These are phyloP conservation scores for Latrodectus geometricus DNA, from an alignment of 1,140 invertebrate genomes.

Conservation along the genomic window DNA sequence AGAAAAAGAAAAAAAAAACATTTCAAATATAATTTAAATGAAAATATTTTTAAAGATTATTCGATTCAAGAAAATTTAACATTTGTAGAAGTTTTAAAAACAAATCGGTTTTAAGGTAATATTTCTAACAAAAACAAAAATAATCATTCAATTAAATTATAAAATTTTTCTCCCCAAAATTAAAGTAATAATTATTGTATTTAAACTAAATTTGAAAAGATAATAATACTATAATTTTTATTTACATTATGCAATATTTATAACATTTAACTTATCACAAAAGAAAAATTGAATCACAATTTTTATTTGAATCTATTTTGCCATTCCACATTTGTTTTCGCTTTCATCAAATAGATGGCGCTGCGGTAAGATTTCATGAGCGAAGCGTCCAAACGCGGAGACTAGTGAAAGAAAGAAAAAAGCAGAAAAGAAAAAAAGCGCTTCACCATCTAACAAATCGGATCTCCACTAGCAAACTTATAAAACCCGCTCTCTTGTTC, in stretches of 20 bases:
- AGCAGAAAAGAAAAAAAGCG: constrained; percentile 13
- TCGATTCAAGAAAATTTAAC: no score
- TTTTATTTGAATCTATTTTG: not conserved
- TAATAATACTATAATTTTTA: not conserved
- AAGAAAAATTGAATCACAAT: not conserved
- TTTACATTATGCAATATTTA: not conserved
- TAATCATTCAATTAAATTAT: no score
- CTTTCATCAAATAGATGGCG: not conserved
- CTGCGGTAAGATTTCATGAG: not conserved
- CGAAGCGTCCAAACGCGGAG: not conserved
- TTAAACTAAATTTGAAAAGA: no score
- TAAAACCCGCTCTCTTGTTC: constrained; percentile 39
- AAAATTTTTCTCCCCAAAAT: no score
- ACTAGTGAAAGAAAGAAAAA: not conserved
- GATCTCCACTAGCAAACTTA: constrained; percentile 23
- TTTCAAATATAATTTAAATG: no score
- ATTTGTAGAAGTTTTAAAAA: no score
- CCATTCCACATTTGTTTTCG: not conserved
- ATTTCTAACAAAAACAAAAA: no score
- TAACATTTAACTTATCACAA: not conserved
- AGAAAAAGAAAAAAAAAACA: no score
- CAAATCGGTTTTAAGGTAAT: no score
- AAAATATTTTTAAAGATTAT: no score
- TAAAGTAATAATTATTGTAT: no score
- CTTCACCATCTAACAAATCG: constrained; percentile 11